Evolutionary conservation across 2,888 invertebrate genomes (phyloP).

Genomic region (Aproaerema taeniolella): DNA sequence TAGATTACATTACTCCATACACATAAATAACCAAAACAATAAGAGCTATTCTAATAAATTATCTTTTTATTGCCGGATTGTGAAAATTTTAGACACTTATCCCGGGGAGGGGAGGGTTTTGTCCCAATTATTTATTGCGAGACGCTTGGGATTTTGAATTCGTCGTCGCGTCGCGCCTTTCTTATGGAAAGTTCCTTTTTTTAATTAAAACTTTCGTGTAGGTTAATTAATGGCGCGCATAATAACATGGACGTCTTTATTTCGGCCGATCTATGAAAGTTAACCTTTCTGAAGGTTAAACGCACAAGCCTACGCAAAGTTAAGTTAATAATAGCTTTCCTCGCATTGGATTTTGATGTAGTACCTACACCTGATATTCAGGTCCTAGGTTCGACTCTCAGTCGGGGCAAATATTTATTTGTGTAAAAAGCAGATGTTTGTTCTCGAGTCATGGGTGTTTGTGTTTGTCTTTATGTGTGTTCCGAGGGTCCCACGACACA

Average conservation of each 20-base stretch:
- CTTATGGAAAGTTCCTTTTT: slow-evolving; percentile 61
- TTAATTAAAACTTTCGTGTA: slow-evolving; percentile 72
- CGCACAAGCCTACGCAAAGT: not conserved
- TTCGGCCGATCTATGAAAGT: slow-evolving; percentile 11
- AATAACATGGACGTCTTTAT: slow-evolving; percentile 33
- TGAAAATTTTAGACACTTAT: slow-evolving; percentile 78
- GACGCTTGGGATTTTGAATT: slow-evolving; percentile 68
- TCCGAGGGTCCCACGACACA: too few relatives aligned
- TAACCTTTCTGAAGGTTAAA: not conserved
- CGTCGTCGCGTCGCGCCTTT: slow-evolving; percentile 63
- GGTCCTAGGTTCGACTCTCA: too few relatives aligned
- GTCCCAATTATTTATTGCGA: slow-evolving; percentile 77
- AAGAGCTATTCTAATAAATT: slow-evolving; percentile 78
- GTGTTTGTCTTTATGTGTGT: too few relatives aligned
- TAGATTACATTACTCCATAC: slow-evolving; percentile 78
- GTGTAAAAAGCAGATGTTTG: too few relatives aligned
- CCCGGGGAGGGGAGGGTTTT: slow-evolving; percentile 62
- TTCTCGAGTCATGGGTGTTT: too few relatives aligned
- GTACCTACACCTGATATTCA: too few relatives aligned
- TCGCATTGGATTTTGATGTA: too few relatives aligned
- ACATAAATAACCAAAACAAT: slow-evolving; percentile 78
- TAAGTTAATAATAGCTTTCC: too few relatives aligned
- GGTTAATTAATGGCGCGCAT: slow-evolving; percentile 67
- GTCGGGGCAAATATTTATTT: too few relatives aligned
- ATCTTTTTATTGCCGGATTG: slow-evolving; percentile 78